A percentile compares a stretch with the other conserved stretches of the same genome.
phyloP scores from a whole-genome alignment of 2,797 vertebrate genomes.

The Okamejei kenojei region DNA sequence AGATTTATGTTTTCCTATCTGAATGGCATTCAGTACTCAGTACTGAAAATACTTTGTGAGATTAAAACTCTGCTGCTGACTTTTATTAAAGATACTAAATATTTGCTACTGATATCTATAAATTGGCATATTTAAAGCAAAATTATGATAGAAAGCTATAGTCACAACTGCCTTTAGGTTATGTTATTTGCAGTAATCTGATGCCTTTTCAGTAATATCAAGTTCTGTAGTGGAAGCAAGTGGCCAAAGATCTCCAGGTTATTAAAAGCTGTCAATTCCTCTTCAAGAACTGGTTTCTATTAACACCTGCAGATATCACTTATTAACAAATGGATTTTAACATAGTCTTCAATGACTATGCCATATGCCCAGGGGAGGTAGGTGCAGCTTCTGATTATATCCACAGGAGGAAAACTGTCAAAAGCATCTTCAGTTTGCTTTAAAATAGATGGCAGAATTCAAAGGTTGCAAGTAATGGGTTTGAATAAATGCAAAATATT shows the following conservation, averaged over 20 bases:
- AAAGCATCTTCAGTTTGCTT: not conserved
- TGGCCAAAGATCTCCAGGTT: conserved; percentile 7
- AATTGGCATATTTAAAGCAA: not conserved
- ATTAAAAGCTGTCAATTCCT: conserved; percentile 8
- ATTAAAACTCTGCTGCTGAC: not conserved
- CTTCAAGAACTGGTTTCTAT: conserved; percentile 12
- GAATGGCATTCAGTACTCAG: not conserved
- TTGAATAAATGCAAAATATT: not conserved
- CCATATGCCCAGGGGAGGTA: not conserved
- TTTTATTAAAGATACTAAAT: not conserved
- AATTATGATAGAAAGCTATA: not conserved
- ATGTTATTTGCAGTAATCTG: conserved; percentile 14
- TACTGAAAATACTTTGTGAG: not conserved
- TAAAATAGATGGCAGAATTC: not conserved
- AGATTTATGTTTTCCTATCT: not conserved
- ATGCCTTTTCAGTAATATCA: conserved; percentile 1
- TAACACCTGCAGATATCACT: conserved; percentile 19
- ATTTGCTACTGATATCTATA: not conserved
- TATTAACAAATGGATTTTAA: not conserved
- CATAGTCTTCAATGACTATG: not conserved
- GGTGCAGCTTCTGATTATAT: not conserved
- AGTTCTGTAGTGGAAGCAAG: not conserved
- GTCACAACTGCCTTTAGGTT: not conserved
- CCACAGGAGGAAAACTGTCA: not conserved
- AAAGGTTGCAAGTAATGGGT: not conserved